Evolutionary conservation across 2,113 vertebrate genomes (phyloP).

Genomic region (Lonchura striata): DNA sequence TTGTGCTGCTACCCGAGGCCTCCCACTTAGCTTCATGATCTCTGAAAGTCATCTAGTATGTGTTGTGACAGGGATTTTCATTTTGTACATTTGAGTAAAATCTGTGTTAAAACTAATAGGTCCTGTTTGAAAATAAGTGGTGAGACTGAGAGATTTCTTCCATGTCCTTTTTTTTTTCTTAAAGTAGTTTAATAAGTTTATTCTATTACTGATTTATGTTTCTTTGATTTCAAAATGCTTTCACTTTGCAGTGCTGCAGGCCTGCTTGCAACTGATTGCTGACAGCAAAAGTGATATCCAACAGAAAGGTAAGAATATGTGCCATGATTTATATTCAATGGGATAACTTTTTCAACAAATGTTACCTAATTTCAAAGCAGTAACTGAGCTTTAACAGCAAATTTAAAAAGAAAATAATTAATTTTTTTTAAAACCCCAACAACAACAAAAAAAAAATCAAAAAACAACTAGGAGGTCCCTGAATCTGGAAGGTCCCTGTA

Average conservation of each 20-base stretch:
- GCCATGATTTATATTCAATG: neutral
- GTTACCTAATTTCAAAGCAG: neutral
- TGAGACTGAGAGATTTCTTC: neutral
- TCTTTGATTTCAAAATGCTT: conserved; percentile 35
- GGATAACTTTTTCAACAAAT: neutral
- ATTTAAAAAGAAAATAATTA: neutral
- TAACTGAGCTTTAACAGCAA: neutral
- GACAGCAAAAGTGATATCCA: conserved; percentile 79
- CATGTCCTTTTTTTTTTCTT: neutral
- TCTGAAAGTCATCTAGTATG: neutral
- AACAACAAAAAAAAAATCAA: neutral
- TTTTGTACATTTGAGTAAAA: neutral
- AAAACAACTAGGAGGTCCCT: neutral
- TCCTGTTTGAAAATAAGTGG: neutral
- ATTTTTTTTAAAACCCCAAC: neutral
- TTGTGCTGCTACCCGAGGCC: neutral
- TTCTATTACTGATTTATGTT: neutral
- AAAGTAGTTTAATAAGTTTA: neutral
- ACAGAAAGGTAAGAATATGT: conserved; percentile 80
- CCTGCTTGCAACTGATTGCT: conserved; percentile 90
- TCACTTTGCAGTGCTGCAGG: conserved; percentile 79
- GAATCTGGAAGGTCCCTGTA: neutral
- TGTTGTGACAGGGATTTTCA: neutral
- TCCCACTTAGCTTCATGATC: neutral
- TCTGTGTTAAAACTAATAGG: neutral